Conservation (phyloP, 2,888 invertebrate genomes). For the Callosobruchus maculatus region DNA sequence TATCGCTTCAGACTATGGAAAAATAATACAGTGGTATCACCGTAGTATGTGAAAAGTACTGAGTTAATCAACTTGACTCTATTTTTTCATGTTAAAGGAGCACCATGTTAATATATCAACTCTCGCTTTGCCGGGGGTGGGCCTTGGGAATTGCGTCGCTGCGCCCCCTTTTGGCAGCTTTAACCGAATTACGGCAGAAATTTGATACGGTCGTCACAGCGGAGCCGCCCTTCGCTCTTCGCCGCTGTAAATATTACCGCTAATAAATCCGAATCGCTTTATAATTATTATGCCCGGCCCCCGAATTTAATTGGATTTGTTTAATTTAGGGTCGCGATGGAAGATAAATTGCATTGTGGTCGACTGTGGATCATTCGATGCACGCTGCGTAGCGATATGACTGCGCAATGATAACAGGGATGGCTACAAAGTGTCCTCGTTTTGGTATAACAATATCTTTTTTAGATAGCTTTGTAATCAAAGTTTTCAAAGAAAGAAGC, state of each 20-base stretch:
- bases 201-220: neutral
- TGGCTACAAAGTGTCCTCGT: too few species aligned
- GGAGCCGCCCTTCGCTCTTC: neutral
- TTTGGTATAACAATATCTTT: too few species aligned
- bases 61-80: too few species aligned
- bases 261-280: neutral
- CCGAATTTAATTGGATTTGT: neutral
- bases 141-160: neutral
- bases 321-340: neutral
- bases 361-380: neutral
- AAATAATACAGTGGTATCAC: too few species aligned
- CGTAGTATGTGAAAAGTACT: too few species aligned
- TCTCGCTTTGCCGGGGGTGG: neutral
- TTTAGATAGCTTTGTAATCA: too few species aligned
- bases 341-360: neutral
- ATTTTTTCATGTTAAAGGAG: too few species aligned
- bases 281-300: neutral
- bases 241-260: neutral
- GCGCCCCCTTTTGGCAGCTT: neutral
- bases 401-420: neutral
- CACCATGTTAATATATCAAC: neutral
- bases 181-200: neutral
- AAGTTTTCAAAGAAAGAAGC: too few species aligned
- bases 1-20: too few species aligned
- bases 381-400: neutral